phyloP scores from a whole-genome alignment of 2,113 vertebrate species.

The Cyrtonyx montezumae region DNA sequence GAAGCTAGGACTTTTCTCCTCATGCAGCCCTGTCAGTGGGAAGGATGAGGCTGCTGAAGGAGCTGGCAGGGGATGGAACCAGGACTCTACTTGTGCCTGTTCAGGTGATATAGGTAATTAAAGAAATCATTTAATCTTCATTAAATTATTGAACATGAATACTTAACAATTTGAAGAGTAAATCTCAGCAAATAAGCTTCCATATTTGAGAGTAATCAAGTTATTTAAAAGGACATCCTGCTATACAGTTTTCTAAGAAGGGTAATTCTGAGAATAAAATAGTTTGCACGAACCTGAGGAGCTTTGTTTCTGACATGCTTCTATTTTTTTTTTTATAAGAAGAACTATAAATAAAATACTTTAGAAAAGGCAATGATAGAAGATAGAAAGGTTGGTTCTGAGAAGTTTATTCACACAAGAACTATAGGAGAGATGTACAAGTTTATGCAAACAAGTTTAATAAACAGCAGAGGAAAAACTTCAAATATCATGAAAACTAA shows the following conservation, averaged over 20 bases:
- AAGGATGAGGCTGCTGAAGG: too few relatives aligned
- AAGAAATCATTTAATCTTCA: background rate
- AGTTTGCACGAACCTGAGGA: background rate
- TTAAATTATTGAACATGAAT: background rate
- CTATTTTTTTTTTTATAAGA: too few relatives aligned
- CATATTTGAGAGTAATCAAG: background rate
- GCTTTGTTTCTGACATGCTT: background rate
- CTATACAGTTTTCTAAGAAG: background rate
- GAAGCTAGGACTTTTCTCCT: background rate
- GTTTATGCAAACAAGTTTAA: background rate
- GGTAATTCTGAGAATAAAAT: background rate
- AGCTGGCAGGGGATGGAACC: background rate
- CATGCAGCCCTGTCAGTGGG: background rate
- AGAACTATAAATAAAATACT: background rate
- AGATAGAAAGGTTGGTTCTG: background rate
- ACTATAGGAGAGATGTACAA: background rate
- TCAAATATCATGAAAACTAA: background rate
- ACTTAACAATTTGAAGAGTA: background rate
- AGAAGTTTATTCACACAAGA: background rate
- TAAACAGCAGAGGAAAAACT: background rate
- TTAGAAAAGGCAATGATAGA: accelerated
- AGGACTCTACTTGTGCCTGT: background rate
- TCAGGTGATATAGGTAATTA: background rate
- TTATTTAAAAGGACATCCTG: background rate
- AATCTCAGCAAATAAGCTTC: background rate